Evolutionary conservation across 2,888 invertebrate genomes (phyloP), one percentile per base, ranked within the genome.

Genomic region (Notodonta ziczac): DNA sequence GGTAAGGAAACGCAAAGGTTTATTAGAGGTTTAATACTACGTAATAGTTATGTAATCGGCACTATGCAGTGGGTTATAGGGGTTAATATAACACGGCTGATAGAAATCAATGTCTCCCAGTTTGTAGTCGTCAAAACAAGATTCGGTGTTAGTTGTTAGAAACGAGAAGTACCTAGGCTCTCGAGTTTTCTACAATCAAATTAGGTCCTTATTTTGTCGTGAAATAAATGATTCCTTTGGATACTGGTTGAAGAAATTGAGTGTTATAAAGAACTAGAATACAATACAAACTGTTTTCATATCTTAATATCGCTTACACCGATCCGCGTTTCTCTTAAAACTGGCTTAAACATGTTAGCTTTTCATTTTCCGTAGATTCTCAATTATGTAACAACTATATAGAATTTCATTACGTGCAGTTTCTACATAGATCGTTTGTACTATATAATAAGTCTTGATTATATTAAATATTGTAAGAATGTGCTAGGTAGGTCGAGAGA

Each of bases 191-290:
- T 46, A 39, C 53, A 39, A 39, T 32, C 5, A 52, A 58, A 62
- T 12, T 50, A 54, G 57, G 60, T 53, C 53, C 51, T 62, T 14
- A 67, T 51, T 57, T 6, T 51, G n/a, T 57, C 56, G 56, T 69
- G 57, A 64, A 58, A 66, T 63, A 69, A 74, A 72, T 70, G 82
- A 80, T 83, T 83, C 84, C 82, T 81, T 82, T 81, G 77, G 76
- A 68, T 70, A 76, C 80, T 77, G 69, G 75, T 62, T 59, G 61
- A 67, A 72, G 82, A 72, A 79, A 73, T 68, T 58, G 72, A 72
- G 71, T 72, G 53, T 70, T 73, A 63, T 70, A 60, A 1, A 52
- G 13, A 32, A 52, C 24, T 60, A 60, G 61, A 52, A 48, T 3
- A 35, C 35, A 35, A 3, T 64, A 60, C 42, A 55, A 61, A 63